A percentile compares a stretch with the other conserved stretches of the same genome.
Conservation (phyloP, 2,888 invertebrate species). For the Timema podura region DNA sequence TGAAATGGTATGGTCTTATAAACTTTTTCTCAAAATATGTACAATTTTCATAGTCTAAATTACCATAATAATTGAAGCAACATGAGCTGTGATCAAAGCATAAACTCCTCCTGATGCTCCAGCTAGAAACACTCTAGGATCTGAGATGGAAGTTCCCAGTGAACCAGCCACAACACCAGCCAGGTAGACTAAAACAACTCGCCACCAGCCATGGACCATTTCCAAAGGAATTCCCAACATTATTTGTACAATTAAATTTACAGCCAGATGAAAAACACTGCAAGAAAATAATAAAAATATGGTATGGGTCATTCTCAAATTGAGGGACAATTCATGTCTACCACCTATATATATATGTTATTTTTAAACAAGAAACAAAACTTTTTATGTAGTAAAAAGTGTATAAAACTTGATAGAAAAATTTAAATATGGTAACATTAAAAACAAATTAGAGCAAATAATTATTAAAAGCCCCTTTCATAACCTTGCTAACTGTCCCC, state of each 20-base stretch:
- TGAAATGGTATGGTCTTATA: too few species aligned
- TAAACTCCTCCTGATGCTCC: constrained; percentile 97
- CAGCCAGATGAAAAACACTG: constrained; percentile 81
- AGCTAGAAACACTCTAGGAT: constrained; percentile 75
- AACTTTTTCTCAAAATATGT: too few species aligned
- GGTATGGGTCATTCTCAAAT: too few species aligned
- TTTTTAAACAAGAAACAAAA: too few species aligned
- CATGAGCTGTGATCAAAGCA: constrained; percentile 87
- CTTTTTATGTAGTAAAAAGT: too few species aligned
- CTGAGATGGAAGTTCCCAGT: constrained; percentile 74
- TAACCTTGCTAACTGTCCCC: too few species aligned
- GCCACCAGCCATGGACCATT: constrained; percentile 95
- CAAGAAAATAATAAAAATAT: constrained; percentile 24
- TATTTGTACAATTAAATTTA: constrained; percentile 88
- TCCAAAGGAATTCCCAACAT: constrained; percentile 92
- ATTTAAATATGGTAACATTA: too few species aligned
- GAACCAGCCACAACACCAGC: constrained; percentile 84
- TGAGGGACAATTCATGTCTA: too few species aligned
- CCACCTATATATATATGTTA: too few species aligned
- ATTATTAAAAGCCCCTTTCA: too few species aligned
- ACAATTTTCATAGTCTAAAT: constrained; percentile 33
- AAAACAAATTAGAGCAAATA: too few species aligned
- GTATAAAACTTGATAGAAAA: too few species aligned
- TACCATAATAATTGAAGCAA: constrained; percentile 87
- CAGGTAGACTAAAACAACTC: constrained; percentile 77